Evolutionary conservation across 1,140 invertebrate species (phyloP), one percentile per base, ranked within the genome.

Genomic region (Drosophila chauvacae): DNA sequence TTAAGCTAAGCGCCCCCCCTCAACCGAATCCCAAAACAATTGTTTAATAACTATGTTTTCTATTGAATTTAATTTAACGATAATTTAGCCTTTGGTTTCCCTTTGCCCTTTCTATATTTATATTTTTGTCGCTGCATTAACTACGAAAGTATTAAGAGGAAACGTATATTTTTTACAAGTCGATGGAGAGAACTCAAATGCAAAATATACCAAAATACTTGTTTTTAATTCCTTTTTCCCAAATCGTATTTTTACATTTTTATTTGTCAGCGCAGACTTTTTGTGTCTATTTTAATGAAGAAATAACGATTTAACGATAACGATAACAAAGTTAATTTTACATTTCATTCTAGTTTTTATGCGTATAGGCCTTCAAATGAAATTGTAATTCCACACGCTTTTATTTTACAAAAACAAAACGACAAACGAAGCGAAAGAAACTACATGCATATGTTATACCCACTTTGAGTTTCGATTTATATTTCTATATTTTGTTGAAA

Each of bases 341-440:
- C 66, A 81, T 77, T 77, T 77, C 77, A 80, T 77, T 85, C 56
- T 77, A 85, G 81, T 88, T 83, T 53, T 76, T 76, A 78, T 68
- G 60, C 68, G 51, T 55, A 55, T 55, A 64, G 73, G 69, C 78
- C 81, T 80, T 77, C 53, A 77, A 83, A 83, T 77, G 80, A 77
- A 90, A 91, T 71, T 87, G 82, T 87, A 91, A 91, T 91, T 91
- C 90, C 90, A 91, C 87, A 82, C 83, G 90, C 90, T 91, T 91
- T 91, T 91, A 91, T 87, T 77, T 91, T 91, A 78, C 68, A 77
- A 71, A 77, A 47, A 65, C 26, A 28, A 41, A 33, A 53, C 50
- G 13, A 53, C n/a, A 20, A 23, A 55, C 20, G 7, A 20, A 55
- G 51, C 16, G 18, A 55, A 23, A 37, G 18, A 37, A 55, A 37